Evolutionary conservation across 2,113 vertebrate genomes (phyloP).

Genomic region (Eptesicus fuscus): DNA sequence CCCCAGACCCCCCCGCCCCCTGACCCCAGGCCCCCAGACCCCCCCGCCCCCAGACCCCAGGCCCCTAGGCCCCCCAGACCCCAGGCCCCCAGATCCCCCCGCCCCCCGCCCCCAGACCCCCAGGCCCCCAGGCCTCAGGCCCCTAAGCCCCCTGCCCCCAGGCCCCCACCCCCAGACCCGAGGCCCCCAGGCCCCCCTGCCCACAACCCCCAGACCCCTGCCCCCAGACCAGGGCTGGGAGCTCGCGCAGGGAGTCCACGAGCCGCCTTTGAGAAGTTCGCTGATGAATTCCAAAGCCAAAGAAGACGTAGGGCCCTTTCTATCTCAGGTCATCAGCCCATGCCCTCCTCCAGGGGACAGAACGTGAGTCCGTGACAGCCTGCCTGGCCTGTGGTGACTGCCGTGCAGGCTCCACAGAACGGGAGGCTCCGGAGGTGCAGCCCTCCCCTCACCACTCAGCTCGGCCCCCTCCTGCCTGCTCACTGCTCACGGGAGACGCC

Average conservation of each 20-base stretch:
- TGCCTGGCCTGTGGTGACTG: background rate
- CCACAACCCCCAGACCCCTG: too few species aligned
- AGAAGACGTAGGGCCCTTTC: background rate
- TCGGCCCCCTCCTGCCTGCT: background rate
- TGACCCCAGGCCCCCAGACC: too few species aligned
- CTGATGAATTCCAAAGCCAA: background rate
- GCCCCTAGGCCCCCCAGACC: too few species aligned
- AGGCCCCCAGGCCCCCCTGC: too few species aligned
- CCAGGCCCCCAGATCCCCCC: too few species aligned
- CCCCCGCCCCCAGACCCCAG: too few species aligned
- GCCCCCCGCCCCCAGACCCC: too few species aligned
- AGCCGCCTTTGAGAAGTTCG: slow-evolving; percentile 4
- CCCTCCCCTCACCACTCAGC: background rate
- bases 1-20: too few species aligned
- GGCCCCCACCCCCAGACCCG: too few species aligned
- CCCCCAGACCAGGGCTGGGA: background rate
- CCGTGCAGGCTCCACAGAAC: background rate
- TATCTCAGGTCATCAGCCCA: background rate
- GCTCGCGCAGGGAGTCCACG: background rate
- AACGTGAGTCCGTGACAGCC: background rate
- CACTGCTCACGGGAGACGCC: background rate
- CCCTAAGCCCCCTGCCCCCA: too few species aligned
- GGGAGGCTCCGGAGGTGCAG: background rate
- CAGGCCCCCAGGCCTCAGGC: too few species aligned
- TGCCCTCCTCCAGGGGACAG: background rate